Evolutionary conservation across 2,888 invertebrate species (phyloP).

Genomic region (Cephonodes hylas): DNA sequence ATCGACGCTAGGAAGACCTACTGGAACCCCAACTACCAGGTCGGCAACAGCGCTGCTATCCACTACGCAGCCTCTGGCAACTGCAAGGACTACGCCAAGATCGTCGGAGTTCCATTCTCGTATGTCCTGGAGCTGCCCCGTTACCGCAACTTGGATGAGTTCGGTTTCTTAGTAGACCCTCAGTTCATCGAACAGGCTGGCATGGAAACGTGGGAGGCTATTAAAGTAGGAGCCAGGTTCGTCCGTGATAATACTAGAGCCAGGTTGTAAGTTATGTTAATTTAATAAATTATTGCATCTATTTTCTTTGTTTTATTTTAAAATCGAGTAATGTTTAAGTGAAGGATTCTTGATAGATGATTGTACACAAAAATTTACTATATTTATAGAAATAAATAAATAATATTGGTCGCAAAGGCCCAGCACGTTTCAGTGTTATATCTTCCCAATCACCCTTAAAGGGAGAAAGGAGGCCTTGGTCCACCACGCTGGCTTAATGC

Average conservation of each 20-base stretch:
- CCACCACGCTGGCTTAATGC: too few species aligned
- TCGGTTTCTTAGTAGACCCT: constrained; percentile 80
- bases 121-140: constrained; percentile 83
- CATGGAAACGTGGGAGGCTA: constrained; percentile 82
- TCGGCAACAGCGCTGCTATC: constrained; percentile 72
- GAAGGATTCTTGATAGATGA: too few species aligned
- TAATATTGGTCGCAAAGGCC: too few species aligned
- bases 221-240: constrained; percentile 74
- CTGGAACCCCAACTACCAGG: constrained; percentile 61
- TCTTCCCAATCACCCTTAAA: too few species aligned
- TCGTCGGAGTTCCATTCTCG: constrained; percentile 70
- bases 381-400: too few species aligned
- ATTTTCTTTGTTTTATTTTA: neutral
- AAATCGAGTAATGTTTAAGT: too few species aligned
- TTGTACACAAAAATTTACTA: too few species aligned
- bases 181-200: constrained; percentile 78
- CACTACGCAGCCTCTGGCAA: constrained; percentile 83
- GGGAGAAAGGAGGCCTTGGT: too few species aligned
- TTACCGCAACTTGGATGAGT: too few species aligned
- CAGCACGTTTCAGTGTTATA: too few species aligned
- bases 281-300: neutral
- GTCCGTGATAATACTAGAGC: constrained; percentile 36
- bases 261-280: constrained; percentile 5
- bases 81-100: constrained; percentile 83
- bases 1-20: constrained; percentile 62